Conservation (phyloP, 1,140 invertebrate genomes). For the Schlechtendalia chinensis region DNA sequence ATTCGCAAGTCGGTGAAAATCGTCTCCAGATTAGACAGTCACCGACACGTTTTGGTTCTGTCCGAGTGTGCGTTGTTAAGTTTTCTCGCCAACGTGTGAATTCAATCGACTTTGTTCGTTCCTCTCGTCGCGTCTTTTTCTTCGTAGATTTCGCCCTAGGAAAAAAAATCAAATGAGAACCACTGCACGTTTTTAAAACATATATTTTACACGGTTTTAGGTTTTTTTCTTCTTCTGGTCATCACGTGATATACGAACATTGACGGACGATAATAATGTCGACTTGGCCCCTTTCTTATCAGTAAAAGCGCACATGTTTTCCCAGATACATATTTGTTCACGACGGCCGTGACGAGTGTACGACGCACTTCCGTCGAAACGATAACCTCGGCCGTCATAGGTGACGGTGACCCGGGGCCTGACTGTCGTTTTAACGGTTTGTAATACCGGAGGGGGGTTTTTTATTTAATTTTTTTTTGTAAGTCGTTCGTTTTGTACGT, state of each 20-base stretch:
- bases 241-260: neutral
- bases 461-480: no score
- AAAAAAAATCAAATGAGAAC: neutral
- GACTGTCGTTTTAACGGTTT: no score
- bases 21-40: neutral
- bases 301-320: constrained; percentile 27
- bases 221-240: neutral
- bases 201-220: neutral
- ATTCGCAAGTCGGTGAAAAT: constrained; percentile 25
- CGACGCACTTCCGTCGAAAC: neutral
- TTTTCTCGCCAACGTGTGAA: constrained; percentile 41
- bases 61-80: constrained; percentile 15
- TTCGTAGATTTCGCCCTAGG: neutral
- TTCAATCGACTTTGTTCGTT: constrained; percentile 27
- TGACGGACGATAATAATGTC: constrained; percentile 25
- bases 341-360: neutral
- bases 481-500: no score
- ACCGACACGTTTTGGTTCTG: constrained; percentile 21
- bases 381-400: constrained; percentile 17
- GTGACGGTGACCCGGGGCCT: no score
- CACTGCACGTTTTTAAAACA: neutral
- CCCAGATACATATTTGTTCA: constrained; percentile 34
- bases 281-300: constrained; percentile 37
- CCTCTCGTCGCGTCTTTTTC: neutral
- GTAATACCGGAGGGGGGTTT: no score